These are phyloP conservation scores for Chymomyza caudatula DNA, from an alignment of 2,888 invertebrate species.

Conservation along the genomic window DNA sequence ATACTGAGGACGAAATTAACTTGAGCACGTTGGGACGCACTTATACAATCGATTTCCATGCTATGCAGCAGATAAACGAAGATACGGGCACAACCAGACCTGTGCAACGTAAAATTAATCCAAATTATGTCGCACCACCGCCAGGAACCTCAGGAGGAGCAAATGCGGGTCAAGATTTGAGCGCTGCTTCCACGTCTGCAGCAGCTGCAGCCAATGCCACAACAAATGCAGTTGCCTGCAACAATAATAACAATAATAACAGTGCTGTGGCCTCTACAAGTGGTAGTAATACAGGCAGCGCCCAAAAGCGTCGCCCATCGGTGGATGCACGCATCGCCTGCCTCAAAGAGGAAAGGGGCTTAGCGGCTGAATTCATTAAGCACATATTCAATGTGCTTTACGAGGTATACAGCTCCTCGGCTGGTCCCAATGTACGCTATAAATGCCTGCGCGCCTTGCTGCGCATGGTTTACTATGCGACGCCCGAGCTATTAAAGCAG, in stretches of 20 bases:
- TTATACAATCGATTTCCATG: conserved; percentile 96
- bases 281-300: conserved; percentile 8
- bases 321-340: conserved; percentile 84
- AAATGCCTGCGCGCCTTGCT: conserved; percentile 97
- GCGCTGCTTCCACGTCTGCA: conserved; percentile 52
- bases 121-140: conserved; percentile 79
- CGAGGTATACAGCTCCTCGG: conserved; percentile 98
- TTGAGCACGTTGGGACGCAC: conserved; percentile 94
- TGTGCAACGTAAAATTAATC: conserved; percentile 89
- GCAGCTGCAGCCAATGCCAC: conserved; percentile 31
- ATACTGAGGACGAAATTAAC: conserved; percentile 96
- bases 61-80: conserved; percentile 99
- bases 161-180: conserved; percentile 67
- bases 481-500: conserved; percentile 89
- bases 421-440: conserved; percentile 97
- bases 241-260: conserved; percentile 17
- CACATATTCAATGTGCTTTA: conserved; percentile 96
- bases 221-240: conserved; percentile 4
- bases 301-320: conserved; percentile 70
- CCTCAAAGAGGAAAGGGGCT: conserved; percentile 84
- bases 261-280: neutral
- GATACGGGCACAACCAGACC: conserved; percentile 96
- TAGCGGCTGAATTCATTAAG: conserved; percentile 85
- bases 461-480: conserved; percentile 97
- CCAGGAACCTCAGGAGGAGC: conserved; percentile 29